Evolutionary conservation across 2,113 vertebrate species (phyloP), one percentile per base, ranked within the genome.

Genomic region (Myiopsitta monachus): DNA sequence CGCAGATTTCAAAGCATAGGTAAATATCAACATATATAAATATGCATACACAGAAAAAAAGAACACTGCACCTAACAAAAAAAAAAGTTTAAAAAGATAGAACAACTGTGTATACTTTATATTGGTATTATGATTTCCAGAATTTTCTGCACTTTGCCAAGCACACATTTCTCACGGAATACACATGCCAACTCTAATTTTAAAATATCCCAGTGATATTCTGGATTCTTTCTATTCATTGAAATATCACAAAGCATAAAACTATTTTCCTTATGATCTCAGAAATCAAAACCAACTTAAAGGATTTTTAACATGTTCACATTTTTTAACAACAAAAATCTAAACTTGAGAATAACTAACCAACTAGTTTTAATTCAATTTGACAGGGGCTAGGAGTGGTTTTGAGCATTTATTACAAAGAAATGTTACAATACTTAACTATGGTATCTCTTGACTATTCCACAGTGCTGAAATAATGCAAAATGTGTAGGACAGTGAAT

Each of bases 1-100:
- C 84, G 12, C 67, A 90, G 96, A 96, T 96, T 97, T 97, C 91
- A 96, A 98, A 96, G 94, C 94, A 82, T 73, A 95, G 85, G 68
- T 95, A 96, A 97, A 81, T 86, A 94, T 78, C 96, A 67, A 94
- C 77, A 91, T 77, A 93, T 81, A 96, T 30, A 94, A 95, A 97
- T 93, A 87, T 39, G 67, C 51, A 88, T 95, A 84, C 94, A 97
- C 95, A 96, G 88, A 96, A 86, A 95, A 95, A 87, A 87, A 94
- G 63, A 95, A 96, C 64, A 77, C 17, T 94, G 55, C 79, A 39
- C 49, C 72, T 90, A 88, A 91, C 52, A 90, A 14, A 75, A 68
- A 90, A 68, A 87, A 67, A 77, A 66, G 27, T 75, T 96, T 47
- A 89, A 95, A 97, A 94, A 94, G 77, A 95, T 13, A 51, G 82